Evolutionary conservation across 2,888 invertebrate genomes (phyloP), one percentile per base, ranked within the genome.

Genomic region (Empis livida): DNA sequence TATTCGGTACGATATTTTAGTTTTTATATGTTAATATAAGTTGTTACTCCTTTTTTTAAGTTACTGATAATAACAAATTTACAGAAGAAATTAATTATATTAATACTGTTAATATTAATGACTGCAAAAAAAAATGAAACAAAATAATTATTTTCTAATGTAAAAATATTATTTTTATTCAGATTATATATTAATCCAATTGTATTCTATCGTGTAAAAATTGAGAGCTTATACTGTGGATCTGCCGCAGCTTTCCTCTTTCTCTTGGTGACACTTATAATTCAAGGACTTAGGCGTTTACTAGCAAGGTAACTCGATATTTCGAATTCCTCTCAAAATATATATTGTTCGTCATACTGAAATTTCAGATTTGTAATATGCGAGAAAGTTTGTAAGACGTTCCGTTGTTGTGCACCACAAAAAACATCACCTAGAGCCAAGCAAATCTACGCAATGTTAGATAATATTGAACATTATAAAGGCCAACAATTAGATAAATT

Each of bases 381-480:
- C 62, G 79, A 85, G 51, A 72, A 72, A 61, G 82, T 82, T 53
- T 60, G 60, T 44, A 54, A 53, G 39, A 53, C 52, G 42, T 86
- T 84, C 65, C 79, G 80, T 59, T 88, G 87, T 64, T 88, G 88
- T 61, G 80, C 80, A 54, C 79, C 79, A 51, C 80, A 76, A 53
- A 77, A 78, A 44, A 78, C 77, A 51, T 82, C 86, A 16, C 88
- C 90, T 10, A 78, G 87, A 48, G 80, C 86, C 23, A 79, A 86
- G 50, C 89, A 91, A 66, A 83, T 93, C 53, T 84, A 84, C 62
- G 83, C 82, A 56, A 86, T 93, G 80, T 71, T 93, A 58, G 92
- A 93, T 64, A 88, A 84, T 67, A 86, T 93, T 57, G 92, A 93
- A 64, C 82, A 81, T 55, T 91, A 92, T 71, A 91, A 91, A 70